phyloP scores from a whole-genome alignment of 2,888 invertebrate species.

The Tinea pellionella region DNA sequence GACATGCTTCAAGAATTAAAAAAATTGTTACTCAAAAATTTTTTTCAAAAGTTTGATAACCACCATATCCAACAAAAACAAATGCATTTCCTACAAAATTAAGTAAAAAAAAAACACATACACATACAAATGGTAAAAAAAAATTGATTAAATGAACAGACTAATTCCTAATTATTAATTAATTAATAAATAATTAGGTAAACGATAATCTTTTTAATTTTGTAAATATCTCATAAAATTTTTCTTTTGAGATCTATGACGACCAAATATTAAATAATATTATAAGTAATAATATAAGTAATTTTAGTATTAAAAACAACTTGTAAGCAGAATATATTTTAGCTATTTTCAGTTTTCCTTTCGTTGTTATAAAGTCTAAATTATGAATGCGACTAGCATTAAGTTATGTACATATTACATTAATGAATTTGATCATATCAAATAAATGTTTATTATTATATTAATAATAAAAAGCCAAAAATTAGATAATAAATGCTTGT shows the following conservation, averaged over 20 bases:
- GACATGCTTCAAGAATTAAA: too few species aligned
- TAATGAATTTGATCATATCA: constrained; percentile 20
- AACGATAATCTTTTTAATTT: neutral
- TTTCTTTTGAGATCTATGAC: constrained; percentile 32
- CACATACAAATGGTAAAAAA: too few species aligned
- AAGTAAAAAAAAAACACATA: too few species aligned
- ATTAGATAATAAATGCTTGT: constrained; percentile 26
- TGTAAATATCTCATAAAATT: constrained; percentile 9
- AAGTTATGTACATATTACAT: neutral
- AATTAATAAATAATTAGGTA: neutral
- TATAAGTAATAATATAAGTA: neutral
- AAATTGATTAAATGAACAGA: too few species aligned
- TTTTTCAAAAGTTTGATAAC: too few species aligned
- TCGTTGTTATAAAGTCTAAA: too few species aligned
- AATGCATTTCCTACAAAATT: too few species aligned
- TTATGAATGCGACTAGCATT: too few species aligned
- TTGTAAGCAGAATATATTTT: too few species aligned
- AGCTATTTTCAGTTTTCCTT: too few species aligned
- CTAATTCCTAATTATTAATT: neutral
- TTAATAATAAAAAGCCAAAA: constrained; percentile 26
- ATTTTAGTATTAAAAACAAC: constrained; percentile 1
- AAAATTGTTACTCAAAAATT: too few species aligned
- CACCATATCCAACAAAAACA: too few species aligned
- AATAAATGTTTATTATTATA: constrained; percentile 12
- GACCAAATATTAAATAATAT: constrained; percentile 35